Base-by-base conservation (phyloP, 2,888 invertebrate species). In the Ophion slaviceki region DNA sequence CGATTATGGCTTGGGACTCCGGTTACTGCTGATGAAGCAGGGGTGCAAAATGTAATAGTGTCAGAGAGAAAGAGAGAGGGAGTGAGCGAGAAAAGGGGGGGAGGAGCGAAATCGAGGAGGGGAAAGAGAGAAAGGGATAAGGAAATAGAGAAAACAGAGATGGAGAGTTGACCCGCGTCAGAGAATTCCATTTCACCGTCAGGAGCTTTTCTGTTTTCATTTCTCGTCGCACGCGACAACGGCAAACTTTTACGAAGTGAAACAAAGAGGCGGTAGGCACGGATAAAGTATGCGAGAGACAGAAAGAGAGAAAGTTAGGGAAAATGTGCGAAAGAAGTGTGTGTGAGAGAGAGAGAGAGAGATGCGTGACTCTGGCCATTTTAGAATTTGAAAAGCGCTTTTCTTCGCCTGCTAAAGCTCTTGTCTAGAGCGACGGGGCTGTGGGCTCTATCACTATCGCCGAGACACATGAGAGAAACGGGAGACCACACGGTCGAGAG, bases 321-420 rank as follows among this genome's bases (percentile, higher is more conserved):
- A 24, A 24, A 24, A 24, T 24, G 24, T 24, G 24, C 24, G 24
- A 24, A 14, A 24, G 28, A 45, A 67, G 59, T n/a, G n/a, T n/a
- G n/a, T n/a, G n/a, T 24, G 24, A 70, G 45, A 75, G 62, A 11
- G 45, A 62, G 59, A 59, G 45, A 36, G 70, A 84, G 53, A 71
- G 62, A 81, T 28, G 45, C 57, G 71, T 70, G 62, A 72, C 79
- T 81, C 83, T 78, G 75, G 85, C 77, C 78, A 82, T 87, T 88
- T 89, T 86, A 83, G 74, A 86, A 82, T 88, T 81, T 76, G 76
- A 80, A 80, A 84, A 85, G 86, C 79, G 61, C 53, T 82, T 80
- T 80, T 79, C 79, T 74, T 45, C 28, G 67, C 81, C 67, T 66
- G 66, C 66, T 53, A 80, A 84, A 83, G 72, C 70, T 62, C 59